Conservation (phyloP, 2,888 invertebrate genomes). For the Ormyrus pomaceus region DNA sequence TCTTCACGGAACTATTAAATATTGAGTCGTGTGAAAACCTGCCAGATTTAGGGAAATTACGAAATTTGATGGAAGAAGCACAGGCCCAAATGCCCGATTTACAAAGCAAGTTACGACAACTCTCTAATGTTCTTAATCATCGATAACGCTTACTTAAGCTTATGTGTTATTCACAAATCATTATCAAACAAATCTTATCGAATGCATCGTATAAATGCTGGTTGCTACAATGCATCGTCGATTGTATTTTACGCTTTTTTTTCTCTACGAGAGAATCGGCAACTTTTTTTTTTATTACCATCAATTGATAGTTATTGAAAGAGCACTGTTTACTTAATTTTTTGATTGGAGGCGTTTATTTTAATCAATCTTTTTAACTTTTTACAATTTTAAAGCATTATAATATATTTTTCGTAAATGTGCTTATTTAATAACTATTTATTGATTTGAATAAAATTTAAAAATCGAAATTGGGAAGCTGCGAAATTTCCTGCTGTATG, state of each 20-base stretch:
- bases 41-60: conserved; percentile 82
- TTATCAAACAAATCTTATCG: conserved; percentile 35
- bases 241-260: conserved; percentile 18
- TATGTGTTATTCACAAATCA: conserved; percentile 37
- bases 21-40: conserved; percentile 85
- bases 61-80: conserved; percentile 71
- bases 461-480: conserved; percentile 29
- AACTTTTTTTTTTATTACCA: conserved; percentile 19
- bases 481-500: conserved; percentile 60
- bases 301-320: conserved; percentile 15
- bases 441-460: conserved; percentile 16
- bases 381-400: background rate
- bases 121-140: conserved; percentile 72
- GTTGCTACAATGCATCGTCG: conserved; percentile 14
- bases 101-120: conserved; percentile 67
- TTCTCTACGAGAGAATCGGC: conserved; percentile 12
- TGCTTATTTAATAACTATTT: conserved; percentile 21
- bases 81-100: conserved; percentile 67
- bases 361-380: conserved; percentile 15
- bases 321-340: conserved; percentile 10
- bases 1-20: conserved; percentile 89
- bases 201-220: conserved; percentile 35
- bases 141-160: conserved; percentile 72
- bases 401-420: no score
- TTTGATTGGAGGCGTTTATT: background rate